Conservation (phyloP, 1,140 invertebrate genomes). For the Euwallacea fornicatus region DNA sequence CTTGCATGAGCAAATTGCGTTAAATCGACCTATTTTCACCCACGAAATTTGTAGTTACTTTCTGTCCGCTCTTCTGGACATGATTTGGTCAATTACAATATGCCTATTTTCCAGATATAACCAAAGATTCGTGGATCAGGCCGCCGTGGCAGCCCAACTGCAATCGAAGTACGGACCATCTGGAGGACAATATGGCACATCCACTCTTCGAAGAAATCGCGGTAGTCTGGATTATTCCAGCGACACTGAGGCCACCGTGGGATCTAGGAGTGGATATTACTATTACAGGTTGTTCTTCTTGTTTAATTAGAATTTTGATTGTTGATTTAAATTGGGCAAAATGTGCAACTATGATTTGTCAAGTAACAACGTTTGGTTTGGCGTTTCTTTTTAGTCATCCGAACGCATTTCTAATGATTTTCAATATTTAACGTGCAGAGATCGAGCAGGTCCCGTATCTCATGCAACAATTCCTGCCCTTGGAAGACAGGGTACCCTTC, state of each 20-base stretch:
- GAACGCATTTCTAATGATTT: not conserved
- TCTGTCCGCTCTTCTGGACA: not conserved
- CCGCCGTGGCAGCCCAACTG: constrained; percentile 56
- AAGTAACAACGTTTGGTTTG: too few relatives aligned
- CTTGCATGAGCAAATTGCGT: not conserved
- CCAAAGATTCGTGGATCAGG: constrained; percentile 59
- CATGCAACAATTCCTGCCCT: constrained; percentile 53
- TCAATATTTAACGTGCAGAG: constrained; percentile 12
- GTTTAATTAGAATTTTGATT: not conserved
- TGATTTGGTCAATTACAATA: not conserved
- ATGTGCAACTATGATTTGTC: too few relatives aligned
- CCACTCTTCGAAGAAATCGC: constrained; percentile 67
- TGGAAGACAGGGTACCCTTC: constrained; percentile 57
- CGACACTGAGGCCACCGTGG: constrained; percentile 88
- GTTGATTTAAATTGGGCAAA: too few relatives aligned
- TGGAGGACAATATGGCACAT: constrained; percentile 53
- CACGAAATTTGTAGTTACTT: not conserved
- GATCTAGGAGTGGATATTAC: constrained; percentile 75
- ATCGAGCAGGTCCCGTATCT: constrained; percentile 40
- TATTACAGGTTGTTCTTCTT: constrained; percentile 61
- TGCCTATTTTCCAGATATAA: constrained; percentile 55
- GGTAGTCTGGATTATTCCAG: constrained; percentile 86
- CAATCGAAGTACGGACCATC: constrained; percentile 52
- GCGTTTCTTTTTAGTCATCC: too few relatives aligned
- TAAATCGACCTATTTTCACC: not conserved